These are phyloP conservation scores for Dryomyza anilis DNA, from an alignment of 2,888 invertebrate species.

Conservation along the genomic window DNA sequence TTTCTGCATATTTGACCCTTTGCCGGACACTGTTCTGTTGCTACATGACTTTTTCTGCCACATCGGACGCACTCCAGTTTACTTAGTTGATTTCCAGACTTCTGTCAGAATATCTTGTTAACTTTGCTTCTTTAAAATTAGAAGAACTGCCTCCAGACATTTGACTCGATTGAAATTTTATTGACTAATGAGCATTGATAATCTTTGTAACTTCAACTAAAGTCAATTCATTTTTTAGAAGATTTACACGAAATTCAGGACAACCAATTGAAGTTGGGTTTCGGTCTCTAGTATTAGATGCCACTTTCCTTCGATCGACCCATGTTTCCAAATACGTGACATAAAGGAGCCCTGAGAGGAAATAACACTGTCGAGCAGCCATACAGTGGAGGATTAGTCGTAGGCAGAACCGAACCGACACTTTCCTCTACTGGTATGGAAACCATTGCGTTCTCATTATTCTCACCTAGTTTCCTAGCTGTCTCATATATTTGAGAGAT, in stretches of 20 bases:
- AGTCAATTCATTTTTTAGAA: not conserved
- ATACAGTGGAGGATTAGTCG: too few species aligned
- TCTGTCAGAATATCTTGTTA: not conserved
- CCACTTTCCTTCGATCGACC: too few species aligned
- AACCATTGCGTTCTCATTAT: too few species aligned
- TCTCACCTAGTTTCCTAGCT: too few species aligned
- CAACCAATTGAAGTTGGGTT: not conserved
- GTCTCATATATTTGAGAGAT: too few species aligned
- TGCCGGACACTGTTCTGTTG: not conserved
- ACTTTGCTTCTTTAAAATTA: not conserved
- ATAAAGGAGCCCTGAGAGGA: too few species aligned
- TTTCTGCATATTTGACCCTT: not conserved
- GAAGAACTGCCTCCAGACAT: not conserved
- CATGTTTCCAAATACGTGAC: too few species aligned
- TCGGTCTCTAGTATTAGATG: too few species aligned
- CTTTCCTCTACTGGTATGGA: too few species aligned
- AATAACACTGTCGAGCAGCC: too few species aligned
- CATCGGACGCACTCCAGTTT: not conserved
- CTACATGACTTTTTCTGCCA: not conserved
- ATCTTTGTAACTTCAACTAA: not conserved
- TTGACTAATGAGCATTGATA: not conserved
- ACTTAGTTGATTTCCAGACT: not conserved
- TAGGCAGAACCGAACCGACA: too few species aligned
- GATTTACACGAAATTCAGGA: not conserved
- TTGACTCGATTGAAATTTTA: not conserved